Evolutionary conservation across 2,797 vertebrate genomes (phyloP), one percentile per base, ranked within the genome.

Genomic region (Hipposideros larvatus): DNA sequence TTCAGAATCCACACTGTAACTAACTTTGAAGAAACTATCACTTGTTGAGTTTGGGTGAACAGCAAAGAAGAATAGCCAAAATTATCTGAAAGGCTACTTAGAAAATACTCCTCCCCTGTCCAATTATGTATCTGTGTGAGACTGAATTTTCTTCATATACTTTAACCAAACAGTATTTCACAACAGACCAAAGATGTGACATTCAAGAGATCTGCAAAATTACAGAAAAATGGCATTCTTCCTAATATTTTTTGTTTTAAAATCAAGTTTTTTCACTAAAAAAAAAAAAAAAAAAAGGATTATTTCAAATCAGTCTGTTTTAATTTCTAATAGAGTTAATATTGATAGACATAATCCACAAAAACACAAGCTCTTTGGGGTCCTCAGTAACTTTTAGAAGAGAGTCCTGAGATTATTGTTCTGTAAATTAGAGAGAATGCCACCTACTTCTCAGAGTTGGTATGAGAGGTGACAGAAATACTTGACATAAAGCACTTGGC

Each of bases 141-240:
- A 80, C 74, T n/a, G 21, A 85, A 87, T 90, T 90, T 82, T 91
- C 86, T 75, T 94, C 66, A 48, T 59, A n/a, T 53, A 66, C 21
- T 92, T 92, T 37, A 84, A 79, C 28, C 70, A 95, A 92, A 84
- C 26, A 82, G 61, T 55, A 18, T 43, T 73, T 16, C 22, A 21
- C 31, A 77, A 92, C 10, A 57, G 37, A 96, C 0, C 53, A 21
- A 59, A 90, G 11, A 57, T 51, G 18, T 59, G 34, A 68, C 48
- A 71, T 87, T 61, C 68, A 88, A 92, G n/a, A 57, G 16, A 82
- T 74, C 15, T 66, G 21, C 8, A 91, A 82, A 87, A 79, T 2
- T 92, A 18, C 18, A 61, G 28, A 80, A 87, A 92, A 90, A 63
- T 51, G 79, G 16, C 57, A 68, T 77, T 94, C 78, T 89, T 92